Evolutionary conservation across 37 sponge, comb jelly and placozoan genomes (phyloP), one percentile per base, ranked within the genome.

Genomic region (Theonella swinhoei): DNA sequence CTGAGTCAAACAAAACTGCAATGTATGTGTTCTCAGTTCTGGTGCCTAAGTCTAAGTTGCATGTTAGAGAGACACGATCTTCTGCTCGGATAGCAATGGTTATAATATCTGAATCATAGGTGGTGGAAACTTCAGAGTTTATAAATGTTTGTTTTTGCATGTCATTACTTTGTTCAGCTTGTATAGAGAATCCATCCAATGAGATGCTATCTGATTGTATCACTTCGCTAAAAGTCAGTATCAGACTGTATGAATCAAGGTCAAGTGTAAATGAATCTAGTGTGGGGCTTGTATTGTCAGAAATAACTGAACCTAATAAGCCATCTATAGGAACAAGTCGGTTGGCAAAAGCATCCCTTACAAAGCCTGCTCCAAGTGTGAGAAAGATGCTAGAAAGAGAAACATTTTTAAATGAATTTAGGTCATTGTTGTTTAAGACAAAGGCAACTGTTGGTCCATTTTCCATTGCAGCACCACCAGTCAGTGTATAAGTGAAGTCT

Each of bases 181-280:
- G 83, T 3, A 93, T 22, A 25, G 39, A 34, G 70, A 93, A 72
- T 2, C 42, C 38, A 20, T 28, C 2, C 3, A 81, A 43, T 5
- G 39, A 38, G n/a, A 93, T 28, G 35, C 83, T 36, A 28, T 29
- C 24, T 11, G 66, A 4, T 19, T 88, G 47, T 23, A 91, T 75
- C 22, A 88, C 80, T 85, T 94, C 95, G 77, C 75, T 82, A 72
- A 94, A 94, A 0, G 95, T 85, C 34, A 95, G 59, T 4, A 95
- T 24, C 11, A 87, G 34, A 24, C 42, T 61, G 28, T 68, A 79
- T 19, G n/a, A 39, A 42, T 88, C 87, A 29, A 91, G 85, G 69
- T 88, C 89, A 39, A 89, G 74, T 28, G 76, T 78, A 75, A 89
- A 93, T 26, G 80, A 28, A 42, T 74, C 64, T 14, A 95, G 47